phyloP scores from a whole-genome alignment of 37 sponge, comb jelly and placozoan species.

The Tethya wilhelma region DNA sequence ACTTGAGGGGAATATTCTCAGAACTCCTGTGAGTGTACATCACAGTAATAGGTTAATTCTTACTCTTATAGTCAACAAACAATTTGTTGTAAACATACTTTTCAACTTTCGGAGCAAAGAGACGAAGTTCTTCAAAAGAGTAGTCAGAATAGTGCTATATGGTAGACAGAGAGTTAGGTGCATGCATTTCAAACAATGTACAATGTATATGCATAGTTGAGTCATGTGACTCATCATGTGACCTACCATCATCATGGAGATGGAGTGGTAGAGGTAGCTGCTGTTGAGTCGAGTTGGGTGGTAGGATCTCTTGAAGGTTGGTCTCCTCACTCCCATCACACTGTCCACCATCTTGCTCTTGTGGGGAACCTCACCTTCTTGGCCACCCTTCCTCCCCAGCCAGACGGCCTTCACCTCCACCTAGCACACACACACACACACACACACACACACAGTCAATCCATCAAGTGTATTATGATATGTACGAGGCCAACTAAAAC shows the following conservation, averaged over 20 bases:
- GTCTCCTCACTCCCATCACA: constrained; percentile 65
- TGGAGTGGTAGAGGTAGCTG: constrained; percentile 58
- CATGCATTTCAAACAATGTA: neutral
- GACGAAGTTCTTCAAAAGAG: constrained; percentile 88
- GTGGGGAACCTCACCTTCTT: neutral
- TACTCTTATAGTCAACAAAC: neutral
- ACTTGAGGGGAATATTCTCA: constrained; percentile 58
- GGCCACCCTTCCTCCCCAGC: constrained; percentile 35
- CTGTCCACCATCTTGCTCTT: constrained; percentile 41
- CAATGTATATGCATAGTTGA: neutral
- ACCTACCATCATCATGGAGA: constrained; percentile 77
- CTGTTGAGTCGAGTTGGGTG: constrained; percentile 47
- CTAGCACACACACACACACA: constrained; percentile 4
- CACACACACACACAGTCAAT: neutral
- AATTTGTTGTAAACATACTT: constrained; percentile 50
- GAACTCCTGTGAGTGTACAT: constrained; percentile 32
- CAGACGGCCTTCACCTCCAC: constrained; percentile 78
- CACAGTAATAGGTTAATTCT: neutral
- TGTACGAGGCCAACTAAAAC: neutral
- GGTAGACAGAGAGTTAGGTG: neutral
- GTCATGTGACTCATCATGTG: neutral
- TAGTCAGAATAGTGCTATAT: constrained; percentile 79
- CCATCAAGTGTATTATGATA: neutral
- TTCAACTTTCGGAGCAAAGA: constrained; percentile 71
- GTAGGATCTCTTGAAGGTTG: constrained; percentile 53